Evolutionary conservation across 2,888 invertebrate genomes (phyloP).

Genomic region (Drosophila parthenogenetica): DNA sequence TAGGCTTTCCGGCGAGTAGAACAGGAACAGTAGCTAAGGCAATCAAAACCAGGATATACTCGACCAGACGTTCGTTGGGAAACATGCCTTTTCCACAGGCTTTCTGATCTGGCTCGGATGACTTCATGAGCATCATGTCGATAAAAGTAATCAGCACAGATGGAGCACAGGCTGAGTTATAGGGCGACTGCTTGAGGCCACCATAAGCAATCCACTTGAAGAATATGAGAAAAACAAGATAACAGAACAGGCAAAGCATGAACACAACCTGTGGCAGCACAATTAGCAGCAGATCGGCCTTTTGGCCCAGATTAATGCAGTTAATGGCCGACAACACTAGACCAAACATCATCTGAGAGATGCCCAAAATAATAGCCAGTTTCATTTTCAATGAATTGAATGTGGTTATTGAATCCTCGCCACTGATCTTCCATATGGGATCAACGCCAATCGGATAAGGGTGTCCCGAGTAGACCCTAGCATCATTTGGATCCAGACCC

Average conservation of each 20-base stretch:
- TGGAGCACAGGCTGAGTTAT: constrained; percentile 88
- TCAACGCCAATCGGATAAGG: constrained; percentile 93
- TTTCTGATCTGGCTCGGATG: constrained; percentile 61
- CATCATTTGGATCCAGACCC: constrained; percentile 88
- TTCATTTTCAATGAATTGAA: constrained; percentile 98
- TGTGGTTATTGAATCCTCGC: constrained; percentile 95
- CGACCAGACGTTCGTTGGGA: constrained; percentile 88
- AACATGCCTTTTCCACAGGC: constrained; percentile 88
- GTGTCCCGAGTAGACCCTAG: constrained; percentile 76
- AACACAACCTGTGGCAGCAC: constrained; percentile 96
- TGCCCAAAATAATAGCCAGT: constrained; percentile 96
- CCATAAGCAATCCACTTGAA: constrained; percentile 94
- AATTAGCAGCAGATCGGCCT: constrained; percentile 90
- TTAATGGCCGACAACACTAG: constrained; percentile 92
- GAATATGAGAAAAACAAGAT: constrained; percentile 95
- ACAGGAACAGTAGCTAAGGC: constrained; percentile 94
- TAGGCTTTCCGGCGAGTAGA: constrained; percentile 96
- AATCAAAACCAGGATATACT: constrained; percentile 90
- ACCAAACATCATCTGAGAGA: constrained; percentile 97
- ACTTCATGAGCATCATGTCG: constrained; percentile 90
- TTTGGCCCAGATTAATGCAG: constrained; percentile 89
- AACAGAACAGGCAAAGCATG: constrained; percentile 93
- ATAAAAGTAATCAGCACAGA: constrained; percentile 91
- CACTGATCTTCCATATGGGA: constrained; percentile 89
- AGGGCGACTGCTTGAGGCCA: constrained; percentile 83